phyloP scores from a whole-genome alignment of 2,888 invertebrate genomes.

The Cataglyphis cursor region DNA sequence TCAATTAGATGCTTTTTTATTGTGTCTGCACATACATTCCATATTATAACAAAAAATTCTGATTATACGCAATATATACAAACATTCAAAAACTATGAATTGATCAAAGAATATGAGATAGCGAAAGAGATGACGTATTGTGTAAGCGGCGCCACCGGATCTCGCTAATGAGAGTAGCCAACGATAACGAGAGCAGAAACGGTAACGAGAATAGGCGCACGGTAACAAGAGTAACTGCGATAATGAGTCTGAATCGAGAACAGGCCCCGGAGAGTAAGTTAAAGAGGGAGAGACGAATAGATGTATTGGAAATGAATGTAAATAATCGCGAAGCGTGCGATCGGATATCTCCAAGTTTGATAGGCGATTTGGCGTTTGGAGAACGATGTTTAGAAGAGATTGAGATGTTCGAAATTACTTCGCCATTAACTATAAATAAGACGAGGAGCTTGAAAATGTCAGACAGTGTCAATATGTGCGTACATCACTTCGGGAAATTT shows the following conservation, averaged over 20 bases:
- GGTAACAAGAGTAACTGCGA: slow-evolving; percentile 5
- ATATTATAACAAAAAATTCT: not conserved
- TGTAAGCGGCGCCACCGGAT: not conserved
- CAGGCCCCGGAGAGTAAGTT: not conserved
- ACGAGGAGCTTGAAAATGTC: slow-evolving; percentile 40
- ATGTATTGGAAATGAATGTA: slow-evolving; percentile 25
- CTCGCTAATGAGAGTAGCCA: slow-evolving; percentile 12
- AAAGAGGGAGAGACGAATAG: slow-evolving; percentile 7
- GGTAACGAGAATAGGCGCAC: slow-evolving; percentile 17
- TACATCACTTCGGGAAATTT: slow-evolving; percentile 52
- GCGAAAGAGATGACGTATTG: too few species aligned
- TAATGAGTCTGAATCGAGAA: slow-evolving; percentile 19
- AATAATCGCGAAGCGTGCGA: slow-evolving; percentile 31
- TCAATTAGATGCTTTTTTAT: slow-evolving; percentile 12
- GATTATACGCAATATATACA: not conserved
- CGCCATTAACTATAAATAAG: slow-evolving; percentile 51
- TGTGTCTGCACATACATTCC: not conserved
- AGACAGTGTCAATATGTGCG: slow-evolving; percentile 56
- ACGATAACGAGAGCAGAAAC: slow-evolving; percentile 33
- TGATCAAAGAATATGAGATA: slow-evolving; percentile 1
- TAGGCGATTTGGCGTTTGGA: slow-evolving; percentile 47
- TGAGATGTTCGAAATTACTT: slow-evolving; percentile 33
- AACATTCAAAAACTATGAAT: not conserved
- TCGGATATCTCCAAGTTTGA: slow-evolving; percentile 27
- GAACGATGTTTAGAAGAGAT: slow-evolving; percentile 37